Percentiles rank a stretch among this genome's conserved stretches.
These are phyloP conservation scores for Pao palembangensis DNA, from an alignment of 2,113 vertebrate species.

Conservation along the genomic window DNA sequence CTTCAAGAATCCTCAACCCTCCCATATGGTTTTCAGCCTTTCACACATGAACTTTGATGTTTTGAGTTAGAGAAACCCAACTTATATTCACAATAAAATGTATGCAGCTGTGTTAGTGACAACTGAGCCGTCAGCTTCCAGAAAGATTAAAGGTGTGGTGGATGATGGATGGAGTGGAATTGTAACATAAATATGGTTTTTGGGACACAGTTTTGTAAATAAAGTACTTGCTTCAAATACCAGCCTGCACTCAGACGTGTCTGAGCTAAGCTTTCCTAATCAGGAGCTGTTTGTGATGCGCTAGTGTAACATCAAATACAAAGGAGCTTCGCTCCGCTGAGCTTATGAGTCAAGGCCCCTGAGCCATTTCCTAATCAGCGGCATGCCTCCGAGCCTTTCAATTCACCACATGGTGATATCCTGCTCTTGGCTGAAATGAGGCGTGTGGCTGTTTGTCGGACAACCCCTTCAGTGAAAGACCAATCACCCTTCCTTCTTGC, in stretches of 20 bases:
- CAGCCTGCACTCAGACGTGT: background rate
- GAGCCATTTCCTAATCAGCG: constrained; percentile 57
- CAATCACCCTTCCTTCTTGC: constrained; percentile 27
- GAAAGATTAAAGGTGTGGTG: background rate
- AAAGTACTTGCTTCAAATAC: constrained; percentile 16
- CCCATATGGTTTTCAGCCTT: no score
- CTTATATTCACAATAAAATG: no score
- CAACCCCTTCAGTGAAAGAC: constrained; percentile 30
- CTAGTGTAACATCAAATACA: constrained; percentile 58
- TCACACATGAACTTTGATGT: no score
- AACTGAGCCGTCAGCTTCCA: background rate
- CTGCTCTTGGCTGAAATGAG: constrained; percentile 47
- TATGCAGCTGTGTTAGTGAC: no score
- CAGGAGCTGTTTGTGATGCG: constrained; percentile 42
- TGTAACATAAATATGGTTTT: background rate
- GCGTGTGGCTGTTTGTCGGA: constrained; percentile 49
- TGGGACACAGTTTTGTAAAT: constrained; percentile 26
- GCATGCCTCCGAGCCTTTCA: constrained; percentile 40
- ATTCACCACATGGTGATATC: constrained; percentile 59
- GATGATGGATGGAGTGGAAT: no score
- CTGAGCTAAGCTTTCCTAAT: constrained; percentile 24
- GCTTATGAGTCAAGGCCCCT: constrained; percentile 55
- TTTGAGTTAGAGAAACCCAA: no score
- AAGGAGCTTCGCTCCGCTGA: constrained; percentile 36
- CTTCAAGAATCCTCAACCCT: background rate